Evolutionary conservation across 2,113 vertebrate species (phyloP), one percentile per base, ranked within the genome.

Genomic region (Vulpes ferrilata): DNA sequence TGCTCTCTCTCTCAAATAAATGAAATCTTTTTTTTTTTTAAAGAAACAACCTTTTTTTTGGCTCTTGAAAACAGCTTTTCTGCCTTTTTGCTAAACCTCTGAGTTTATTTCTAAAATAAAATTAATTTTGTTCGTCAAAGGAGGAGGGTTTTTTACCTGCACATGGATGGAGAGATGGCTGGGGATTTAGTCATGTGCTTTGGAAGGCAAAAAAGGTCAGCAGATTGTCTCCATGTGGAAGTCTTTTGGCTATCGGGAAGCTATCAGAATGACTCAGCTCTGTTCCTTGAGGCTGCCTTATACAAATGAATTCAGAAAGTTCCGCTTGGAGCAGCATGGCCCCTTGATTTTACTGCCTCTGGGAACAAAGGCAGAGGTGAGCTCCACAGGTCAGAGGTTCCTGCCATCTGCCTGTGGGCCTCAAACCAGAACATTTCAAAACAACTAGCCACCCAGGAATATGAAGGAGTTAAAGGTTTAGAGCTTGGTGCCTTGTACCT

Each of bases 371-470:
- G 35, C 60, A n/a, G 59, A 74, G 55, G 30, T 65, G 53, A 35
- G 55, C 48, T 88, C 78, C 35, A 74, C 12, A 71, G 35, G 25
- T 53, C 51, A 57, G 11, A 69, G 48, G 7, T 43, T 53, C 16
- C 15, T 81, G 9, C 76, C 23, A 5, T 89, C 60, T 88, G 71
- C 30, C 48, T 59, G 16, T 55, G 81, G 80, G 57, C 15, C 82
- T 83, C 53, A 90, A 94, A n/a, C 85, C 32, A 30, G 88, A 83
- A 65, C 20, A 93, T 90, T 93, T 87, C 60, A 93, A 92, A 97
- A 83, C 38, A 86, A 43, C 23, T 43, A n/a, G 23, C 27, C 35
- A 25, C 15, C 23, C 25, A 19, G n/a, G 32, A 8, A 71, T 71
- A 64, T 38, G 19, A 65, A 81, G 55, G 30, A 94, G 78, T 27